Evolutionary conservation across 1,140 invertebrate species (phyloP), one percentile per base, ranked within the genome.

Genomic region (Drosophila rufa): DNA sequence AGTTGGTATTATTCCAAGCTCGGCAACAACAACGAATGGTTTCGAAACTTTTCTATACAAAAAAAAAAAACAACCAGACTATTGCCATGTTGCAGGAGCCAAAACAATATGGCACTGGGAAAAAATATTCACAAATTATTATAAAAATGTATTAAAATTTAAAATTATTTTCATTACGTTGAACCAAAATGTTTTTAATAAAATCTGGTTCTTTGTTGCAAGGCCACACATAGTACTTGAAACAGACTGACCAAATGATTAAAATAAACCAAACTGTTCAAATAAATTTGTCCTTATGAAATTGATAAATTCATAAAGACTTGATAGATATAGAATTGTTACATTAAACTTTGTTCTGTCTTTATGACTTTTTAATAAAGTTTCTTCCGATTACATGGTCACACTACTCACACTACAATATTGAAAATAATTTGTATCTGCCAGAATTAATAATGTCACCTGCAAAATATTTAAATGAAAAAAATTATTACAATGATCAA

Each of bases 1-100:
- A 83, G 70, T 65, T 75, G 50, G 46, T 71, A 70, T 76, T 76
- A 79, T 80, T 79, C 19, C 55, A 40, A 47, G 61, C 57, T 67
- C 9, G n/a, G 12, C 8, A 22, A 22, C 51, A 57, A 65, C 62
- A 76, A 58, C 58, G 66, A 76, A 57, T 66, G 58, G 60, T 75
- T 74, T 66, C 40, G 19, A 22, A 75, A 62, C 42, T 73, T 47
- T 47, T 9, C 22, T 19, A 11, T 30, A 25, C 27, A 30, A 55
- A 56, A 17, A 19, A 30, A 55, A 56, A 17, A 53, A 60, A 50
- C 50, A 65, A 67, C 22, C 50, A 51, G 43, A 50, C 57, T 27
- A 57, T 57, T 71, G 50, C 42, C 70, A 17, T 68, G 38, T 25
- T 46, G 38, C 40, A 70, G 48, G 14, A 22, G 48, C 15, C 48